Evolutionary conservation across 2,797 vertebrate genomes (phyloP).

Genomic region (Eospalax fontanierii): DNA sequence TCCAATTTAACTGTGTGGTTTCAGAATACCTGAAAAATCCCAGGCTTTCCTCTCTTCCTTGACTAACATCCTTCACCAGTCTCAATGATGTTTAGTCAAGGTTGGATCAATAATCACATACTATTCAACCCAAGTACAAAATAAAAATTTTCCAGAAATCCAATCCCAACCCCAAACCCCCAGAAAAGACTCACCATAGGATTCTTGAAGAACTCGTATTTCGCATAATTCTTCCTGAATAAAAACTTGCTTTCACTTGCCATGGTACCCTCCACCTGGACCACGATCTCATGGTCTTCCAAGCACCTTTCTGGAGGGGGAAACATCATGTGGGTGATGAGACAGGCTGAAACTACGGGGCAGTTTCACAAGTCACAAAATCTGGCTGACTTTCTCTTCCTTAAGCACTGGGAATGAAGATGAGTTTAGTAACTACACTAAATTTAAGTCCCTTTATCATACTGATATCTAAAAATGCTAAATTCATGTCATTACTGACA

Average conservation of each 20-base stretch:
- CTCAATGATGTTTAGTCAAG: conserved; percentile 4
- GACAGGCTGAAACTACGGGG: fast-evolving
- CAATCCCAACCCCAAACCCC: background rate
- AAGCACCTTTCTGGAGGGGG: conserved; percentile 94
- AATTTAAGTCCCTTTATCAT: fast-evolving
- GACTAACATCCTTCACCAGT: background rate
- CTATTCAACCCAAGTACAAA: background rate
- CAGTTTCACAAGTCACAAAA: fast-evolving
- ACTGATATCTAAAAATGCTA: background rate
- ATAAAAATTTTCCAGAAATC: background rate
- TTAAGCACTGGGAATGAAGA: fast-evolving
- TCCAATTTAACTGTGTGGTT: conserved; percentile 56
- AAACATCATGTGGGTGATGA: fast-evolving
- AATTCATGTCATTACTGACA: background rate
- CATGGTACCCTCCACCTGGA: conserved; percentile 96
- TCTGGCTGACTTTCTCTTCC: fast-evolving
- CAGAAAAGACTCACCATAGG: conserved; percentile 92
- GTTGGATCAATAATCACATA: background rate
- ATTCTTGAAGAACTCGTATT: conserved; percentile 99
- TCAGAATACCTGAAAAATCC: background rate
- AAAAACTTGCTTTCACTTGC: conserved; percentile 96
- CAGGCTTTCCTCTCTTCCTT: background rate
- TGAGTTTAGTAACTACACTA: fast-evolving
- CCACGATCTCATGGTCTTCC: conserved; percentile 98
- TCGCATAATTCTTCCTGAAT: conserved; percentile 99